Conservation (phyloP, 2,888 invertebrate genomes). For the Phyllotreta cruciferae region DNA sequence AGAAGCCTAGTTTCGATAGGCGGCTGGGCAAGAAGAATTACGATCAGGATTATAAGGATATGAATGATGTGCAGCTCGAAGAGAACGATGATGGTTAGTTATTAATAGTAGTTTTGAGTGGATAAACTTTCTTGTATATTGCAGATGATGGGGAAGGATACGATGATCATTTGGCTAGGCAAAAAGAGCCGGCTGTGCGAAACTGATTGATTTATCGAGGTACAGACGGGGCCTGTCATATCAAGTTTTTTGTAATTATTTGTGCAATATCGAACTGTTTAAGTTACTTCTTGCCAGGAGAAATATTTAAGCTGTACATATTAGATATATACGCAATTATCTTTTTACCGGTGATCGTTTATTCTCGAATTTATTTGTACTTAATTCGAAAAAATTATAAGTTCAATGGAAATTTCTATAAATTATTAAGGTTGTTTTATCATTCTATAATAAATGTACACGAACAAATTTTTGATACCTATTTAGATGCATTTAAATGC, state of each 20-base stretch:
- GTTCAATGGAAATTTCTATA: too few species aligned
- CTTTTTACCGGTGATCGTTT: too few species aligned
- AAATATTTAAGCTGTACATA: too few species aligned
- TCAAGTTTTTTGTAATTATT: constrained; percentile 1
- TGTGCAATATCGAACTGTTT: constrained; percentile 14
- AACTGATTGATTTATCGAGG: constrained; percentile 50
- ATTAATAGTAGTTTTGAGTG: too few species aligned
- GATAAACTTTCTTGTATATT: constrained; percentile 26
- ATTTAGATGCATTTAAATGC: too few species aligned
- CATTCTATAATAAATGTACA: too few species aligned
- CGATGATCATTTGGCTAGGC: constrained; percentile 57
- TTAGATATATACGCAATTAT: too few species aligned
- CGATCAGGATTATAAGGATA: constrained; percentile 49
- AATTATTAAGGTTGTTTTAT: too few species aligned
- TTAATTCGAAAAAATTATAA: too few species aligned
- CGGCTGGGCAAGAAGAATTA: constrained; percentile 47
- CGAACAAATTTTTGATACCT: too few species aligned
- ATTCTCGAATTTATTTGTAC: too few species aligned
- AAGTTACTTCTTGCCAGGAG: too few species aligned
- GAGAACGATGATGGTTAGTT: constrained; percentile 59
- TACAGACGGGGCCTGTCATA: background rate
- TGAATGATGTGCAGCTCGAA: constrained; percentile 43
- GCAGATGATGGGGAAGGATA: constrained; percentile 64
- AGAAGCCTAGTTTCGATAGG: constrained; percentile 45
- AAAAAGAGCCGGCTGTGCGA: constrained; percentile 62